These are phyloP conservation scores for Isaurus tuberculatus DNA, from an alignment of 92 coral and sea anemone species.

Conservation along the genomic window DNA sequence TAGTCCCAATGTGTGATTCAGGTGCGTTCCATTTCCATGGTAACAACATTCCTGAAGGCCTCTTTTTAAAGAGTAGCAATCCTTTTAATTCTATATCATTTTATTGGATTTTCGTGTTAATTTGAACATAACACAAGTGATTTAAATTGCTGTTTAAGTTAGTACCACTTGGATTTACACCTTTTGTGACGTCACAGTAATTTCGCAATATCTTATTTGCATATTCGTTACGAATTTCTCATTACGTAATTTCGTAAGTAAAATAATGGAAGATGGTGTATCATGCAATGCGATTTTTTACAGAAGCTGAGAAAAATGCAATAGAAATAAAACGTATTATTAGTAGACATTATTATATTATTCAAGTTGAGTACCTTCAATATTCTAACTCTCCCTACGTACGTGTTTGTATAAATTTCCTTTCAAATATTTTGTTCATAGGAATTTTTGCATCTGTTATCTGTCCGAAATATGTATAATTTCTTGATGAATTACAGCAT, in stretches of 20 bases:
- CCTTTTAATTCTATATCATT: background rate
- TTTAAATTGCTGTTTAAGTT: background rate
- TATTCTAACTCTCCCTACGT: background rate
- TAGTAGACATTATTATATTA: slow-evolving; percentile 2
- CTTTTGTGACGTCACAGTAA: slow-evolving; percentile 2
- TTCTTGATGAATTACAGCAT: background rate
- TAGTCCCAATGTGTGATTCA: slow-evolving; percentile 4
- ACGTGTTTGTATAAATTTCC: background rate
- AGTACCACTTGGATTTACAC: background rate
- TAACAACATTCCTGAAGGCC: background rate
- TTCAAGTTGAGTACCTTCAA: background rate
- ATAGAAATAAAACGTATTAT: background rate
- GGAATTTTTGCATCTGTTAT: background rate
- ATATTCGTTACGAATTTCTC: background rate
- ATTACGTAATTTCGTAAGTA: background rate
- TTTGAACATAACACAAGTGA: background rate
- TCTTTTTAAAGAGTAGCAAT: background rate
- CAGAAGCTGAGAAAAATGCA: slow-evolving; percentile 12
- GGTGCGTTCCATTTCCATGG: background rate
- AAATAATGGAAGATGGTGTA: background rate
- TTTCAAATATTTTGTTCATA: background rate
- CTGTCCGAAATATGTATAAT: background rate
- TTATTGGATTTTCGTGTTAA: slow-evolving; percentile 6
- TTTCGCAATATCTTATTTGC: slow-evolving; percentile 4
- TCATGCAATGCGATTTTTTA: background rate